These are phyloP conservation scores for Ardeotis arabs DNA, from an alignment of 2,113 vertebrate genomes.

Conservation along the genomic window DNA sequence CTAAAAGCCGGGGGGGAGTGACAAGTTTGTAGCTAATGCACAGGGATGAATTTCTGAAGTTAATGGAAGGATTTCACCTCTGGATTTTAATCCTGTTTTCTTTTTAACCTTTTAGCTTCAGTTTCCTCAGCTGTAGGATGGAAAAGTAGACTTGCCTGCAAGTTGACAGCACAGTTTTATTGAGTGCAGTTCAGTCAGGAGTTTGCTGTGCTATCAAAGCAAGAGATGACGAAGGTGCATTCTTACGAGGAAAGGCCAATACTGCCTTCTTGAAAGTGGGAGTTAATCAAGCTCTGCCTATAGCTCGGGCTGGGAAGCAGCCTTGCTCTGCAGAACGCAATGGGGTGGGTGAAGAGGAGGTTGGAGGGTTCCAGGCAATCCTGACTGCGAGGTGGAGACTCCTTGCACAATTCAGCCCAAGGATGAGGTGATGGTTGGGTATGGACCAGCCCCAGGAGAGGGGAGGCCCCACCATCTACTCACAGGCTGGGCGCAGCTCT, in stretches of 20 bases:
- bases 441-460: not conserved
- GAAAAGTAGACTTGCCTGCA: not conserved
- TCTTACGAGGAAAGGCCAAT: not conserved
- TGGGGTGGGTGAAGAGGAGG: not conserved
- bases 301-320: not conserved
- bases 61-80: constrained; percentile 43
- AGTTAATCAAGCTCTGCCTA: not conserved
- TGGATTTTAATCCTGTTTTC: not conserved
- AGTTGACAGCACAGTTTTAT: not conserved
- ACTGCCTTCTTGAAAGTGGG: not conserved
- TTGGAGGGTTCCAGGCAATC: not conserved
- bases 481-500: not conserved
- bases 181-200: not conserved
- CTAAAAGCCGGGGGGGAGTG: constrained; percentile 17
- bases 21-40: constrained; percentile 30
- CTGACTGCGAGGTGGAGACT: not conserved
- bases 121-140: not conserved
- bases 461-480: not conserved
- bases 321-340: fast-evolving
- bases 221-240: not conserved
- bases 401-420: not conserved
- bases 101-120: constrained; percentile 25
- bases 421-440: not conserved
- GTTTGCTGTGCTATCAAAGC: not conserved
- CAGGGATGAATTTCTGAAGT: constrained; percentile 15